Percentiles rank a stretch among this genome's conserved stretches.
Conservation (phyloP, 2,797 vertebrate species). For the Aldrovandia affinis region DNA sequence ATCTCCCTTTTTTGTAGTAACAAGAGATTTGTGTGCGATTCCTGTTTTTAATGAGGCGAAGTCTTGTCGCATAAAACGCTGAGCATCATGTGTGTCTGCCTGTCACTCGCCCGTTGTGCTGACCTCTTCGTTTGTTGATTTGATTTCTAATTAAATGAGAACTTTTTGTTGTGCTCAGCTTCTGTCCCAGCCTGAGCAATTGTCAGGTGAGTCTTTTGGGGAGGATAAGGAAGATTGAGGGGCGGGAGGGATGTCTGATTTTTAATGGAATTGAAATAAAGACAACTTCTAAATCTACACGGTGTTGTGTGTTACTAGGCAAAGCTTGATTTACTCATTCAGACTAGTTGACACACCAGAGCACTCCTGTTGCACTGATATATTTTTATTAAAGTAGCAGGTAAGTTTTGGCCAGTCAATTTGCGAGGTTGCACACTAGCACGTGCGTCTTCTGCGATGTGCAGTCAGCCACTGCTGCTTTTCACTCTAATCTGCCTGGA, state of each 20-base stretch:
- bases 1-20: constrained; percentile 29
- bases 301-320: neutral
- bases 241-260: constrained; percentile 45
- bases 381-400: no score
- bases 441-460: no score
- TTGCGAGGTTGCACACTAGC: no score
- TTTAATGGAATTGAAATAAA: constrained; percentile 66
- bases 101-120: constrained; percentile 36
- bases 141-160: constrained; percentile 50
- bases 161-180: constrained; percentile 39
- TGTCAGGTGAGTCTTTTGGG: constrained; percentile 38
- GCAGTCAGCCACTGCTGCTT: no score
- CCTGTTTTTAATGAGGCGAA: constrained; percentile 25
- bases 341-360: neutral
- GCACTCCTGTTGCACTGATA: no score
- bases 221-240: neutral
- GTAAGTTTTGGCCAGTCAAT: no score
- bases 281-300: constrained; percentile 46
- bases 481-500: no score
- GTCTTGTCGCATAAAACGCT: neutral
- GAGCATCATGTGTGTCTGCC: constrained; percentile 40
- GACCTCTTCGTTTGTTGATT: constrained; percentile 46
- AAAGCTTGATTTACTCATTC: neutral
- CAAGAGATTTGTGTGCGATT: neutral
- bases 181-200: constrained; percentile 41